Base-by-base conservation (phyloP, 2,797 vertebrate species). In the Rhincodon typus region DNA sequence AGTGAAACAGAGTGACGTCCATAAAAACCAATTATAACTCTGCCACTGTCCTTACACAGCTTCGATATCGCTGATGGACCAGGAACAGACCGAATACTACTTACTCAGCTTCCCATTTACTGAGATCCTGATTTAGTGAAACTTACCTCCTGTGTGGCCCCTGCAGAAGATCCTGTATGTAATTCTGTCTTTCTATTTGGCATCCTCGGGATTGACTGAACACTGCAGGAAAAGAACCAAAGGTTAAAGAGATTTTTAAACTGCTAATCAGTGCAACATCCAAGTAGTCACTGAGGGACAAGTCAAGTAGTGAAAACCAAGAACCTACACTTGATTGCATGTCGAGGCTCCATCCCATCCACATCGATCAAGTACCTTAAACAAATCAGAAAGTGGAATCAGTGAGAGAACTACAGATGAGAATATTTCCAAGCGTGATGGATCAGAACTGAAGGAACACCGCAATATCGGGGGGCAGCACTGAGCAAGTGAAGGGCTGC, bases 361-460 rank as follows among this genome's bases (percentile, higher is more conserved):
- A 93, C 90, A 5, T 93, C 90, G 23, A 93, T 69, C 90, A 93
- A 66, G 66, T 93, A 93, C 90, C 90, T 93, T 8, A 69, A 93
- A 42, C 30, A 50, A 69, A 69, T 0, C 62, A 42, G n/a, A 93
- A 2, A 93, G 17, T 2, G 17, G 7, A 38, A 23, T 87, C 46
- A 50, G 27, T 10, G 30, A 88, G 30, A 34, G 17, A 34, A 17
- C 53, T 34, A 13, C 13, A 0, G 19, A n/a, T 30, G 62, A 27
- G 87, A 57, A 15, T 0, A 57, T 27, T 10, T 57, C 57, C 57
- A 57, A 12, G 4, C 57, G 6, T 57, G 57, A 12, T 57, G 7
- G 57, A 57, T 57, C 57, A 57, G 57, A 57, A 57, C 57, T 57
- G 57, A 57, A 4, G 7, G 57, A 57, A 57, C 57, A 57, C 57